Evolutionary conservation across 1,140 invertebrate species (phyloP).

Genomic region (Himalopsyche phryganea): DNA sequence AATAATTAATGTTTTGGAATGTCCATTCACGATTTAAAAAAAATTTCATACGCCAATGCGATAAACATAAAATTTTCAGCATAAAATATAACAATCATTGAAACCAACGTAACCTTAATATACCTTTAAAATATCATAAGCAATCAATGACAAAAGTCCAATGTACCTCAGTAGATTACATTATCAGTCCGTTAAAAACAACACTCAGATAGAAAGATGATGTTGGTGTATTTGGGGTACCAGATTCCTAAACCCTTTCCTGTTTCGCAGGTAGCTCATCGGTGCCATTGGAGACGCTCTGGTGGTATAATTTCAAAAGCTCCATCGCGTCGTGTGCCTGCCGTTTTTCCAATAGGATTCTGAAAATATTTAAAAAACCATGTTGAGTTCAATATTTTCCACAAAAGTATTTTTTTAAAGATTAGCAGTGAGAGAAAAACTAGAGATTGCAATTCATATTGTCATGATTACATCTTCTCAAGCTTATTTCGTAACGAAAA

Average conservation of each 20-base stretch:
- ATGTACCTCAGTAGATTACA: conserved; percentile 20
- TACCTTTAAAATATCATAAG: too few species aligned
- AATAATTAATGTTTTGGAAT: too few species aligned
- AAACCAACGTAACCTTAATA: neutral
- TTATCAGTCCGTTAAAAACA: conserved; percentile 21
- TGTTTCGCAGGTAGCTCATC: conserved; percentile 47
- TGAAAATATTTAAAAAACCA: conserved; percentile 36
- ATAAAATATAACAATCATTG: neutral
- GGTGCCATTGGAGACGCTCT: conserved; percentile 50
- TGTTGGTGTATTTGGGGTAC: neutral
- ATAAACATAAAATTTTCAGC: too few species aligned
- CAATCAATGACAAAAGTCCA: neutral
- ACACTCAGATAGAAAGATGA: conserved; percentile 26
- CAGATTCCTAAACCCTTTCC: conserved; percentile 44
- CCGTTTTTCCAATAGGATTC: conserved; percentile 70
- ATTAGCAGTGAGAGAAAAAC: too few species aligned
- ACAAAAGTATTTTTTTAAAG: too few species aligned
- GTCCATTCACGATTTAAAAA: too few species aligned
- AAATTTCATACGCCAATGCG: too few species aligned
- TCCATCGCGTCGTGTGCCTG: conserved; percentile 81
- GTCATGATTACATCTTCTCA: too few species aligned
- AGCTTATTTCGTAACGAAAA: too few species aligned
- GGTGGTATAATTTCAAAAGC: conserved; percentile 60
- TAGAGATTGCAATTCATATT: too few species aligned
- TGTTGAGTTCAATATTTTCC: too few species aligned